A percentile compares a stretch with the other conserved stretches of the same genome.
Evolutionary conservation across 2,888 invertebrate genomes (phyloP).

Genomic region (Chrysina gloriosa): DNA sequence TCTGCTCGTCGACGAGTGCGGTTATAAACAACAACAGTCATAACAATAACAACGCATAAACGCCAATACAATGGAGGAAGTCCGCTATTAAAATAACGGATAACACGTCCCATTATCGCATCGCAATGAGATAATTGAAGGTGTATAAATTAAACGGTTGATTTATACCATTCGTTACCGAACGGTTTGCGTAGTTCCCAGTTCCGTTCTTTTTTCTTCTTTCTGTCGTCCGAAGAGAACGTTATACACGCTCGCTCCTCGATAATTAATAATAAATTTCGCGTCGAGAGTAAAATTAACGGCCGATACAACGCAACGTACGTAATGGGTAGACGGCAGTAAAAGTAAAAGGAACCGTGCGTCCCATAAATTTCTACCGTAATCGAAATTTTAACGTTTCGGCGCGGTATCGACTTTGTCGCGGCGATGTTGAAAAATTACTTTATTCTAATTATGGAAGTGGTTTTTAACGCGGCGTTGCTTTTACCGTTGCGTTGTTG

Average conservation of each 20-base stretch:
- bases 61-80: conserved; percentile 27
- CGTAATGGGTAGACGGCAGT: background rate
- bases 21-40: background rate
- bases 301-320: background rate
- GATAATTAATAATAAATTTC: conserved; percentile 15
- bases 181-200: background rate
- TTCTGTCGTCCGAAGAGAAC: background rate
- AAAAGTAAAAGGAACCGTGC: conserved; percentile 10
- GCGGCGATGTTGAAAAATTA: too few species aligned
- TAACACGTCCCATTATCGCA: conserved; percentile 26
- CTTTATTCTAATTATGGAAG: too few species aligned
- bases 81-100: conserved; percentile 34
- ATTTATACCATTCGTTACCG: conserved; percentile 25
- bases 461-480: too few species aligned
- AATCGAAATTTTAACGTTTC: background rate
- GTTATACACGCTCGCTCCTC: background rate
- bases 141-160: conserved; percentile 27
- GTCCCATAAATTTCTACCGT: background rate
- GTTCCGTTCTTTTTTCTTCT: background rate
- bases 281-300: conserved; percentile 13
- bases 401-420: too few species aligned
- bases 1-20: background rate
- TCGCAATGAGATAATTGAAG: conserved; percentile 26
- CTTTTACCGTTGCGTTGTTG: too few species aligned
- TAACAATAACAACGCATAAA: conserved; percentile 7